Percentiles rank a stretch among this genome's conserved stretches.
These are phyloP conservation scores for Cyphomyrus plagiostoma DNA, from an alignment of 2,113 vertebrate genomes.

Conservation along the genomic window DNA sequence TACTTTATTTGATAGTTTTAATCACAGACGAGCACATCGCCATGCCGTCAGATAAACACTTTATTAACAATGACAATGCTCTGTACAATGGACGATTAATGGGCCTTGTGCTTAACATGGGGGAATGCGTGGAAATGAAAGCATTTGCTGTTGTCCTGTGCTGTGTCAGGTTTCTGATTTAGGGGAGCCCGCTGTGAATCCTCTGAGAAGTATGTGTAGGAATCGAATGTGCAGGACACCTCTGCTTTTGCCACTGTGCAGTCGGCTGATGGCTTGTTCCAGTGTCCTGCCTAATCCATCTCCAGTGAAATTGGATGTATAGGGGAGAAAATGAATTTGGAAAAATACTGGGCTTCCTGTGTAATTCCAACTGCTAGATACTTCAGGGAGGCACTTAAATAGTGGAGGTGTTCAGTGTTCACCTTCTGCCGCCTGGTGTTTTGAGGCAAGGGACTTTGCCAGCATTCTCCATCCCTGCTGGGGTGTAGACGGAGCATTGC, in stretches of 20 bases:
- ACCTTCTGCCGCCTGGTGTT: background rate
- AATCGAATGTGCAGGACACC: background rate
- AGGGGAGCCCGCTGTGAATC: background rate
- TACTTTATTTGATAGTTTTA: background rate
- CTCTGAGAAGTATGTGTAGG: background rate
- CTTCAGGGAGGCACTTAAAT: background rate
- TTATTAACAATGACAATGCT: background rate
- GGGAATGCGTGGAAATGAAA: background rate
- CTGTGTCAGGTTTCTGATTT: background rate
- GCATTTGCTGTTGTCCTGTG: background rate
- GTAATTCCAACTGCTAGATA: background rate
- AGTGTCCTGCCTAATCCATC: background rate
- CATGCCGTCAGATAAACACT: background rate
- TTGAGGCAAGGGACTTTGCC: background rate
- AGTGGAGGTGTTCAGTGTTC: background rate
- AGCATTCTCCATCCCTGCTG: background rate
- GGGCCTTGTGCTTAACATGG: background rate
- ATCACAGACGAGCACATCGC: background rate
- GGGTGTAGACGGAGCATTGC: background rate
- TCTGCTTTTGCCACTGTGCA: background rate
- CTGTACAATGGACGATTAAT: background rate
- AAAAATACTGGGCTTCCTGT: background rate
- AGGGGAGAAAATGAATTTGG: background rate
- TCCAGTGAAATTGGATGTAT: background rate
- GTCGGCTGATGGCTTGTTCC: background rate